Percentiles rank a stretch among this genome's conserved stretches.
phyloP scores from a whole-genome alignment of 2,113 vertebrate genomes.

The Anguilla rostrata region DNA sequence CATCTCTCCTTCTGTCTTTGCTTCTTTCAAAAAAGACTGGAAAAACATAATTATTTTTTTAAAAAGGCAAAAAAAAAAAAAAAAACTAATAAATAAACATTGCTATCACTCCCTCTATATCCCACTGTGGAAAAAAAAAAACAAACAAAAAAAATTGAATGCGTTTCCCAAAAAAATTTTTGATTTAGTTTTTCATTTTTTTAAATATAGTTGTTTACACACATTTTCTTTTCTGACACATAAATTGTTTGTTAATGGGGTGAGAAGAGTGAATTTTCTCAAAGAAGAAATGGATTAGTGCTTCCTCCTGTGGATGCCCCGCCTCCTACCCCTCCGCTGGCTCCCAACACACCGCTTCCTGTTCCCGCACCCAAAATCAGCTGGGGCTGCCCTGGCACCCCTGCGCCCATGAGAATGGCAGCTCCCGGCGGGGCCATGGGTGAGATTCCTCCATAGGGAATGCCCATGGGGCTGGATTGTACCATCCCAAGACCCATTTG shows the following conservation, averaged over 20 bases:
- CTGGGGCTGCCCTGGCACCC: conserved; percentile 67
- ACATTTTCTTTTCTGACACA: conserved; percentile 56
- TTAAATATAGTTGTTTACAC: conserved; percentile 69
- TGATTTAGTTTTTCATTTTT: conserved; percentile 51
- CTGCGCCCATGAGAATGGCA: conserved; percentile 61
- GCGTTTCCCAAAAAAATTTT: conserved; percentile 57
- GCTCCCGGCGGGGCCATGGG: conserved; percentile 66
- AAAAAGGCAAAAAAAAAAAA: conserved; percentile 40
- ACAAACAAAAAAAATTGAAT: conserved; percentile 45
- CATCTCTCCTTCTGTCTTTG: conserved; percentile 49
- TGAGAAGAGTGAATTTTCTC: conserved; percentile 53
- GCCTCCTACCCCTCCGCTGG: conserved; percentile 65
- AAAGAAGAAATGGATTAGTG: conserved; percentile 80
- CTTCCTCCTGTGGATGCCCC: conserved; percentile 67
- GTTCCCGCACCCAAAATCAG: conserved; percentile 75
- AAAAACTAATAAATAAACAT: conserved; percentile 70
- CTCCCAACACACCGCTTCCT: conserved; percentile 63
- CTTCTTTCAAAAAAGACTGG: conserved; percentile 51
- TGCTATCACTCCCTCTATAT: conserved; percentile 49
- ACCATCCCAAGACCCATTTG: conserved; percentile 68
- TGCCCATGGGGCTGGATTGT: conserved; percentile 75
- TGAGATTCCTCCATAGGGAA: conserved; percentile 74
- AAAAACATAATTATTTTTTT: conserved; percentile 38
- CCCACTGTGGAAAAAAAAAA: conserved; percentile 48
- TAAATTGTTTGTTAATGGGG: conserved; percentile 54